Conservation (phyloP, 2,888 invertebrate genomes). For the Drosophila koepferae region DNA sequence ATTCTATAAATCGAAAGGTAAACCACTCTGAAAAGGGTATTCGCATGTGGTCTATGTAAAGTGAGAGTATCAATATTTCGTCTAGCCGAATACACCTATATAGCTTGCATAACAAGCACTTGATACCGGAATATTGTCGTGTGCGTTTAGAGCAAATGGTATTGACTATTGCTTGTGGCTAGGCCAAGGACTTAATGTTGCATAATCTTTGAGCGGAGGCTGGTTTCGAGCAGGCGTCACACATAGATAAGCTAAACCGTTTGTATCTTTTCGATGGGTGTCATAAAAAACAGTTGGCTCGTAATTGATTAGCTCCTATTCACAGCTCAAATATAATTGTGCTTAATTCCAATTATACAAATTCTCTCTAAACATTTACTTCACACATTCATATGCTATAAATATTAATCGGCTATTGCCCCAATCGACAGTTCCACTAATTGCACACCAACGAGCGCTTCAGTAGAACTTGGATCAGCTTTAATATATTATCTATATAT, state of each 20-base stretch:
- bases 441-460: neutral
- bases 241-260: constrained; percentile 7
- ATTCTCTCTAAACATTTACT: neutral
- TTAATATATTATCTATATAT: neutral
- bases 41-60: rapidly evolving
- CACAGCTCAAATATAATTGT: neutral
- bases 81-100: neutral
- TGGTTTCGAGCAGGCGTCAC: constrained; percentile 1
- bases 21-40: neutral
- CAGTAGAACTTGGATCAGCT: neutral
- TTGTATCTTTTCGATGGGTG: neutral
- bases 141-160: constrained; percentile 31
- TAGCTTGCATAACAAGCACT: constrained; percentile 7
- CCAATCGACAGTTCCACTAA: neutral
- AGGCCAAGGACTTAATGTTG: constrained; percentile 43
- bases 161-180: constrained; percentile 25
- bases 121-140: constrained; percentile 60
- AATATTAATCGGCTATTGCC: constrained; percentile 11
- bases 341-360: neutral
- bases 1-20: no score
- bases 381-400: neutral
- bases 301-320: neutral
- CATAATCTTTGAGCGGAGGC: constrained; percentile 30
- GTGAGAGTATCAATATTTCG: neutral
- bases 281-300: neutral